Evolutionary conservation across 37 sponge, comb jelly and placozoan species (phyloP).

Genomic region (Axinella damicornis): DNA sequence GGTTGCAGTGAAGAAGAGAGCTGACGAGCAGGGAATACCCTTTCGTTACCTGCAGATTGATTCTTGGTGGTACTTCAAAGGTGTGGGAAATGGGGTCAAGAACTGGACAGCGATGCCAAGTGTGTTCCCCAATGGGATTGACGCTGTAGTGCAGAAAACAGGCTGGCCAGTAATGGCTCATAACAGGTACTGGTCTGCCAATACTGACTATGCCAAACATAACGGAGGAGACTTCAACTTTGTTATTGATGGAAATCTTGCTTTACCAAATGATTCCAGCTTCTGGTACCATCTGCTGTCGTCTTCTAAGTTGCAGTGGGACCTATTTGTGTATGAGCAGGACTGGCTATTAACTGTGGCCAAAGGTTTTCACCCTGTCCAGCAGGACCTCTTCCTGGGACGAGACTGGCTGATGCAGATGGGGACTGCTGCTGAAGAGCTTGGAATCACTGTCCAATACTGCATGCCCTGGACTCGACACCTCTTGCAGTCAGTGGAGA

Average conservation of each 20-base stretch:
- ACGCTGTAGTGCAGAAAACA: slow-evolving; percentile 18
- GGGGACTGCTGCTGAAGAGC: slow-evolving; percentile 55
- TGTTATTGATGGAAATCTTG: slow-evolving; percentile 26
- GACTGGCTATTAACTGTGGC: slow-evolving; percentile 60
- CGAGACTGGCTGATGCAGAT: slow-evolving; percentile 58
- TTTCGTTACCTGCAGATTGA: slow-evolving; percentile 49
- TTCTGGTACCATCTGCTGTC: slow-evolving; percentile 49
- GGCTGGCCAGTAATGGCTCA: slow-evolving; percentile 72
- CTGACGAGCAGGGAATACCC: slow-evolving; percentile 23
- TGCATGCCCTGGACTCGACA: slow-evolving; percentile 71
- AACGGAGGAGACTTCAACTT: slow-evolving; percentile 51
- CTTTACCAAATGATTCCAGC: slow-evolving; percentile 34
- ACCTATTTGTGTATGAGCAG: slow-evolving; percentile 61
- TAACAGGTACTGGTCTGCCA: slow-evolving; percentile 60
- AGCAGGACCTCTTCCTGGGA: slow-evolving; percentile 37
- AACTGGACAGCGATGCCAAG: slow-evolving; percentile 66
- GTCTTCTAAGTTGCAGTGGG: slow-evolving; percentile 22
- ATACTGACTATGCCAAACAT: slow-evolving; percentile 50
- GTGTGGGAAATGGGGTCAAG: slow-evolving; percentile 48
- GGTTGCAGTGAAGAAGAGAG: slow-evolving; percentile 21
- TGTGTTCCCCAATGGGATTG: slow-evolving; percentile 60
- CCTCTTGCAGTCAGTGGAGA: slow-evolving; percentile 42
- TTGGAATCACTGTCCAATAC: slow-evolving; percentile 57
- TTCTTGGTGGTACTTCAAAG: slow-evolving; percentile 75
- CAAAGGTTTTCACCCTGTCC: slow-evolving; percentile 1